These are phyloP conservation scores for Jaculus jaculus DNA, from an alignment of 2,113 vertebrate genomes.

Conservation along the genomic window DNA sequence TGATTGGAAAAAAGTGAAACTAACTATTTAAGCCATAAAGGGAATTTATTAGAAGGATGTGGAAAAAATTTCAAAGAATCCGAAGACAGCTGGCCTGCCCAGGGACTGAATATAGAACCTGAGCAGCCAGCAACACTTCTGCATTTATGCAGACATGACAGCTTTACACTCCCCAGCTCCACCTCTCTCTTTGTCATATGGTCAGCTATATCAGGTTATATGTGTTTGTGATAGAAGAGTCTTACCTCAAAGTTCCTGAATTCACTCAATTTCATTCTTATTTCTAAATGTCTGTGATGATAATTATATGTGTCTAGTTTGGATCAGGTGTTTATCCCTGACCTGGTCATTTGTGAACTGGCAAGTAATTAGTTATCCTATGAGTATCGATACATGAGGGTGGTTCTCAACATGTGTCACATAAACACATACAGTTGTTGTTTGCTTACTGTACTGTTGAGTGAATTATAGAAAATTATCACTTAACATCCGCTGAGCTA, in stretches of 20 bases:
- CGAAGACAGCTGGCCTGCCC: background rate
- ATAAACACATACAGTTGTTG: background rate
- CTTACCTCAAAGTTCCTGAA: background rate
- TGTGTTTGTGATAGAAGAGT: background rate
- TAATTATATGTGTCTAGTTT: background rate
- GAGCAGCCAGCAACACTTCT: background rate
- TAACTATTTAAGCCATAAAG: slow-evolving; percentile 10
- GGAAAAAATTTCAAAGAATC: slow-evolving; percentile 22
- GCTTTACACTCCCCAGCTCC: background rate
- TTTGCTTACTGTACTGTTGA: slow-evolving; percentile 2
- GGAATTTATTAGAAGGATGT: slow-evolving; percentile 44
- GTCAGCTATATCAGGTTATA: background rate
- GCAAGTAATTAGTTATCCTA: background rate
- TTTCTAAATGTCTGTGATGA: slow-evolving; percentile 38
- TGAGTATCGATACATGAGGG: background rate
- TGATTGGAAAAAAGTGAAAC: slow-evolving; percentile 57
- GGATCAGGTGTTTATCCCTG: background rate
- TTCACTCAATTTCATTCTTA: background rate
- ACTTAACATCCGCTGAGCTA: background rate
- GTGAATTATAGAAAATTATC: slow-evolving; percentile 19
- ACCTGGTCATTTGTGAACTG: background rate
- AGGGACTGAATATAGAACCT: background rate
- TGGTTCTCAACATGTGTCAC: background rate
- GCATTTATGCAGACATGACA: fast-evolving
- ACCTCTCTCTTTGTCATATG: background rate